phyloP scores from a whole-genome alignment of 2,797 vertebrate genomes.

The Coilia nasus region DNA sequence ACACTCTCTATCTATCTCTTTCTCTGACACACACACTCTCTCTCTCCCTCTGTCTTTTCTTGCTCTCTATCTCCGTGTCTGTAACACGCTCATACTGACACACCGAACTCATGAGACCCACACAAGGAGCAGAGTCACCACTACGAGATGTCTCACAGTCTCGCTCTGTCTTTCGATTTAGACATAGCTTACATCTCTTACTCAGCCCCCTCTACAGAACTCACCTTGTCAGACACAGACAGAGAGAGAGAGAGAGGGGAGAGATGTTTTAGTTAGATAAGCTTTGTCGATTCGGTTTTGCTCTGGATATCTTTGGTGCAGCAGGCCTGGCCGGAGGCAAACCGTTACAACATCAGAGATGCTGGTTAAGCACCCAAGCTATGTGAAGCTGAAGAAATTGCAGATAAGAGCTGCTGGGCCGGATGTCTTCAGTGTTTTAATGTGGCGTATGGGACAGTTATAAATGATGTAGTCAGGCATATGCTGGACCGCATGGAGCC shows the following conservation, averaged over 20 bases:
- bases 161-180: not conserved
- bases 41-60: slow-evolving; percentile 28
- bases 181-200: not conserved
- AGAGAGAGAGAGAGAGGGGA: not conserved
- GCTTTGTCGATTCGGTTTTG: not conserved
- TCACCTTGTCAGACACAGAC: not conserved
- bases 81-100: not conserved
- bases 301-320: too few relatives aligned
- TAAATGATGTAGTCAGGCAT: not conserved
- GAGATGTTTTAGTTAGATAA: not conserved
- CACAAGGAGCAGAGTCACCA: not conserved
- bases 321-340: not conserved
- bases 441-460: not conserved
- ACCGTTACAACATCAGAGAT: not conserved
- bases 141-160: not conserved
- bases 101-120: not conserved
- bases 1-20: slow-evolving; percentile 13
- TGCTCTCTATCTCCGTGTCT: not conserved
- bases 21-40: slow-evolving; percentile 18
- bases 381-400: not conserved
- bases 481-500: not conserved
- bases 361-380: not conserved
- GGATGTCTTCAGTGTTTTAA: not conserved
- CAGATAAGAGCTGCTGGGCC: not conserved
- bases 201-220: not conserved